Base-by-base conservation (phyloP, 2,113 vertebrate species). In the Phalacrocorax aristotelis region DNA sequence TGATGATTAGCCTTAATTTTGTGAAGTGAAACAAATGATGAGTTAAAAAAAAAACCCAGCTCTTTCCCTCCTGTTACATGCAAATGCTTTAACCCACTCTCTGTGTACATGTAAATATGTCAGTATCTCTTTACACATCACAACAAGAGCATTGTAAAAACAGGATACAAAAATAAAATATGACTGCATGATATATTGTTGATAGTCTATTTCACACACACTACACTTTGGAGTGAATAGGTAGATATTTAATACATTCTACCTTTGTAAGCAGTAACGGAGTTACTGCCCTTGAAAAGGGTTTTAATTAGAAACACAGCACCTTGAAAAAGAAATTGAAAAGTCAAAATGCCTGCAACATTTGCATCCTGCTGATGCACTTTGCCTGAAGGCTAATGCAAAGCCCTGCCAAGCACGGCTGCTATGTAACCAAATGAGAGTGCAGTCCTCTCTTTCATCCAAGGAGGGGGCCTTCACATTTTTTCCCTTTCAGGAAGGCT, bases 381-480 rank as follows among this genome's bases (percentile, higher is more conserved):
- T 74, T 58, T 30, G 19, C 49, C 30, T 72, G 54, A 72, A 69
- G 38, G 36, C 46, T 70, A 79, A 80, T 5, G 11, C 34, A 32
- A 1, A 72, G 57, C 8, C 27, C 34, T 71, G 36, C 54, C 75
- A 92, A 58, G 25, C 12, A 69, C 4, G 9, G 26, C 82, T 87
- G 69, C 83, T 69, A 21, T 2, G 40, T 44, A 88, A 74, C 11
- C 11, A 65, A 65, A 62, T 13, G 3, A 54, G 36, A 77, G 58
- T 2, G 7, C 13, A 62, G 62, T 34, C 10, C 22, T 44, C 46
- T 60, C 29, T 57, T 34, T 62, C 5, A 65, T 23, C 15, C 8
- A 3, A 46, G 8, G 3, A 78, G 6, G 72, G 12, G 0, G 4
- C 25, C n/a, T 62, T 62, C 23, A n/a, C 5, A 22, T 27, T 34